Conservation (phyloP, 2,888 invertebrate genomes). For the Hyposoter didymator region DNA sequence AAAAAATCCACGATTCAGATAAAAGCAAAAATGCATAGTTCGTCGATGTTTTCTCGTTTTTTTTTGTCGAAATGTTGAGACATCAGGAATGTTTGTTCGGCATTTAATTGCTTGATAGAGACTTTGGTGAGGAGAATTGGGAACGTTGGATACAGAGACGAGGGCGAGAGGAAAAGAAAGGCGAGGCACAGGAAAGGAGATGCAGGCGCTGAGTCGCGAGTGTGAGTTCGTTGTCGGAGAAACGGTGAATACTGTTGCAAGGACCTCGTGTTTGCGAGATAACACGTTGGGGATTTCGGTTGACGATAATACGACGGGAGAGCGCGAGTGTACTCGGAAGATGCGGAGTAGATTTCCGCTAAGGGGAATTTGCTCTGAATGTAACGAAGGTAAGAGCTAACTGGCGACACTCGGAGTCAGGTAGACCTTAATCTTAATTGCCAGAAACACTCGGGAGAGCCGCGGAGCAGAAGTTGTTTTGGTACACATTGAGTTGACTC, state of each 20-base stretch:
- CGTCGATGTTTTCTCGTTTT: no score
- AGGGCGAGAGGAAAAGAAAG: neutral
- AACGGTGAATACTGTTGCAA: slow-evolving; percentile 42
- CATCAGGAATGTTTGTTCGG: neutral
- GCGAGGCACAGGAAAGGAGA: no score
- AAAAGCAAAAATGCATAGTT: no score
- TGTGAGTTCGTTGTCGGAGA: neutral
- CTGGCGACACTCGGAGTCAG: slow-evolving; percentile 29
- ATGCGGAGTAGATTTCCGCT: neutral
- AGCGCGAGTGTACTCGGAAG: neutral
- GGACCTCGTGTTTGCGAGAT: slow-evolving; percentile 50
- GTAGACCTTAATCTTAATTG: slow-evolving; percentile 64
- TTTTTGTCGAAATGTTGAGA: neutral
- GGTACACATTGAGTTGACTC: slow-evolving; percentile 36
- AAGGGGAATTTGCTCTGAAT: slow-evolving; percentile 17
- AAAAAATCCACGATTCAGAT: no score
- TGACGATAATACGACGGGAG: slow-evolving; percentile 46
- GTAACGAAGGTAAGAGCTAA: slow-evolving; percentile 10
- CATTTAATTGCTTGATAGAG: neutral
- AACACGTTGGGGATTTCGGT: slow-evolving; percentile 30
- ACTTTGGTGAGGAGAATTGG: neutral
- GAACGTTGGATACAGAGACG: neutral
- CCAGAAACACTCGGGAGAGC: slow-evolving; percentile 46
- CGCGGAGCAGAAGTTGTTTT: neutral
- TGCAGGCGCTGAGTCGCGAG: neutral